phyloP scores from a whole-genome alignment of 1,140 invertebrate species.

The Papilio helenus region DNA sequence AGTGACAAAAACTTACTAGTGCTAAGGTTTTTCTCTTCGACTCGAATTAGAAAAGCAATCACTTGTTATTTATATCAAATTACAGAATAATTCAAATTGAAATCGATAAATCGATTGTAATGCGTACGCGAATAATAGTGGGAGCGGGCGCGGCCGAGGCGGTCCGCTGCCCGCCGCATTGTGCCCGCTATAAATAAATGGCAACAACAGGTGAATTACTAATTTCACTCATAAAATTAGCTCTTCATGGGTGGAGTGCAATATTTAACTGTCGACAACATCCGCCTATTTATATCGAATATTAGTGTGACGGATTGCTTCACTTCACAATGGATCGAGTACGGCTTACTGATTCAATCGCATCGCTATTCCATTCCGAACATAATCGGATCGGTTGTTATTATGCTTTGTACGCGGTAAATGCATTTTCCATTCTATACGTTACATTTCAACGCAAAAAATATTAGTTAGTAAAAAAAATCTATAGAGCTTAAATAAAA shows the following conservation, averaged over 20 bases:
- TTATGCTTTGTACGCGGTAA: slow-evolving; percentile 27
- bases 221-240: slow-evolving; percentile 82
- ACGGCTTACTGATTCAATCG: slow-evolving; percentile 33
- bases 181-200: slow-evolving; percentile 79
- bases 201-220: slow-evolving; percentile 82
- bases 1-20: slow-evolving; percentile 37
- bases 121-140: slow-evolving; percentile 73
- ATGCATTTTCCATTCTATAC: slow-evolving; percentile 17
- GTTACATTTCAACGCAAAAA: slow-evolving; percentile 31
- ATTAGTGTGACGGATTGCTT: slow-evolving; percentile 62
- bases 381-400: slow-evolving; percentile 34
- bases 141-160: slow-evolving; percentile 61
- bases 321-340: slow-evolving; percentile 55
- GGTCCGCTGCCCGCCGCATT: slow-evolving; percentile 70
- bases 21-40: neutral
- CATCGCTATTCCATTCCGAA: slow-evolving; percentile 34
- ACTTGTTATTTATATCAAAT: slow-evolving; percentile 20
- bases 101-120: slow-evolving; percentile 68
- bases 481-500: slow-evolving; percentile 35
- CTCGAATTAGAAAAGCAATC: neutral
- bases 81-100: slow-evolving; percentile 27
- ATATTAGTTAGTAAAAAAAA: slow-evolving; percentile 6
- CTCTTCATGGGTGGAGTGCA: slow-evolving; percentile 77
- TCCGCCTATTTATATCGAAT: slow-evolving; percentile 73
- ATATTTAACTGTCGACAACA: slow-evolving; percentile 74